Evolutionary conservation across 2,797 vertebrate genomes (phyloP).

Genomic region (Acipenser ruthenus): DNA sequence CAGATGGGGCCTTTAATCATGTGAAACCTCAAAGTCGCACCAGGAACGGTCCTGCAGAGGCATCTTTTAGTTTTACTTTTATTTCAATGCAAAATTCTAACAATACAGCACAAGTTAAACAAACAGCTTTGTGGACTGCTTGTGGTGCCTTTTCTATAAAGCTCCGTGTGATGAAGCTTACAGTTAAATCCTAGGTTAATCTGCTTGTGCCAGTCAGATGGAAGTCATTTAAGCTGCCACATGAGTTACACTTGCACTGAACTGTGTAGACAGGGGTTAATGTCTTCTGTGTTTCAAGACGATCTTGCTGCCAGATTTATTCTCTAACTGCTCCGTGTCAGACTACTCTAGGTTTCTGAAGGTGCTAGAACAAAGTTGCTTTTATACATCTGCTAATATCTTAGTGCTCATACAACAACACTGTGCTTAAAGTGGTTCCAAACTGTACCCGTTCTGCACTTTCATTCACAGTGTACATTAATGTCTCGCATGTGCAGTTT

Average conservation of each 20-base stretch:
- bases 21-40: neutral
- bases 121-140: neutral
- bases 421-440: too few species aligned
- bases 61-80: too few species aligned
- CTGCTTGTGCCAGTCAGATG: constrained; percentile 8
- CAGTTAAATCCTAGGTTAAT: constrained; percentile 13
- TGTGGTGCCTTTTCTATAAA: neutral
- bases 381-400: too few species aligned
- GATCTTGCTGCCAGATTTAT: neutral
- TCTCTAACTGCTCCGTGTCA: neutral
- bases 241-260: constrained; percentile 12
- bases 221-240: constrained; percentile 10
- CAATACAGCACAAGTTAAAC: neutral
- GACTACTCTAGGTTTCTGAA: neutral
- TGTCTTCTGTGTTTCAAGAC: neutral
- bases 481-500: too few species aligned
- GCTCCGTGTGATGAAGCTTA: constrained; percentile 13
- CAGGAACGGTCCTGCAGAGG: neutral
- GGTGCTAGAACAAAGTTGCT: neutral
- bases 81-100: too few species aligned
- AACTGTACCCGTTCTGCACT: too few species aligned
- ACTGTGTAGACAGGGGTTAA: neutral
- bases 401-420: too few species aligned
- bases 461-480: too few species aligned
- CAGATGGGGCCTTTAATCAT: constrained; percentile 10